Conservation (phyloP, 64 coral and sea anemone species). For the Actinia equina region DNA sequence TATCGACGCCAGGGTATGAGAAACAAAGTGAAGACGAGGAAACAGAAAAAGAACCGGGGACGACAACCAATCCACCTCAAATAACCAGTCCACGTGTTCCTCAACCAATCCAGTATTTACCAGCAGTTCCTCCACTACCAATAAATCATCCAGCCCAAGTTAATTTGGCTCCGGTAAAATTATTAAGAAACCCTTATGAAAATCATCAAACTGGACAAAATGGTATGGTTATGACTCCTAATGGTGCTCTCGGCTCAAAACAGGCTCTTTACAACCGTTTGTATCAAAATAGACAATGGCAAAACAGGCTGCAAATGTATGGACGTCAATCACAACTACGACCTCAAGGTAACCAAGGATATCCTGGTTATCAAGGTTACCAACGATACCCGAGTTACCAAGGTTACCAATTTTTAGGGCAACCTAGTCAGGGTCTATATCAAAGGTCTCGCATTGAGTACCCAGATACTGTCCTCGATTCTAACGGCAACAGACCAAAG, state of each 20-base stretch:
- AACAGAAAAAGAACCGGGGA: background rate
- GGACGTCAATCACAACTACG: background rate
- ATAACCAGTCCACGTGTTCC: background rate
- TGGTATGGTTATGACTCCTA: background rate
- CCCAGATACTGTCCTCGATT: background rate
- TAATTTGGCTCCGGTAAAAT: background rate
- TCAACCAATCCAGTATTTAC: background rate
- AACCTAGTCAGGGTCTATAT: background rate
- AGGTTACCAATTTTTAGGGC: background rate
- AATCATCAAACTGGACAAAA: background rate
- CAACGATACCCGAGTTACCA: background rate
- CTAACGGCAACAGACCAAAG: background rate
- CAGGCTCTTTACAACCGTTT: background rate
- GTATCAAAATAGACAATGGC: background rate
- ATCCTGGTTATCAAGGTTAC: background rate
- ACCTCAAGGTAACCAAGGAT: background rate
- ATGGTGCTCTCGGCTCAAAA: background rate
- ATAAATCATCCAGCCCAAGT: background rate
- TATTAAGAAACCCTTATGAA: background rate
- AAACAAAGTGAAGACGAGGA: background rate
- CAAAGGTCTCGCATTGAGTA: background rate
- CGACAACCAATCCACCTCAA: background rate
- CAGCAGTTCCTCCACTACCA: background rate
- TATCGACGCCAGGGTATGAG: background rate
- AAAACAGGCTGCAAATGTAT: background rate